These are phyloP conservation scores for Zophobas morio DNA, from an alignment of 1,140 invertebrate genomes.

Conservation along the genomic window DNA sequence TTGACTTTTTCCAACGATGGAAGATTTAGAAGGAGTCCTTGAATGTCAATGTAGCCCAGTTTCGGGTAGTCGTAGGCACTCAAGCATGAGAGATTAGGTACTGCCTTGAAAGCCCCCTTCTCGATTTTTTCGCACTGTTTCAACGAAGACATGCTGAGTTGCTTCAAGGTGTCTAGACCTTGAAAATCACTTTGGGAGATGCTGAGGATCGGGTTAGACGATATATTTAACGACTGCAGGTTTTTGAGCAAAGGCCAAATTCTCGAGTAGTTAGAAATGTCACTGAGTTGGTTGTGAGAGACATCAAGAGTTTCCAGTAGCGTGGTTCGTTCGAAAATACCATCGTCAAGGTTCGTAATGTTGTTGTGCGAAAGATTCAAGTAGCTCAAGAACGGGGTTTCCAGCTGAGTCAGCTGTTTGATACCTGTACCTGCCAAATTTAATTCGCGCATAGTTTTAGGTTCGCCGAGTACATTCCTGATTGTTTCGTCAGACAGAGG, in stretches of 20 bases:
- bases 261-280: constrained; percentile 70
- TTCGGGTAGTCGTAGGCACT: constrained; percentile 82
- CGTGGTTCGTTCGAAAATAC: constrained; percentile 83
- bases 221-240: constrained; percentile 81
- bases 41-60: constrained; percentile 86
- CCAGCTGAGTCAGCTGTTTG: constrained; percentile 76
- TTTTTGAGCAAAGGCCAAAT: constrained; percentile 79
- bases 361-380: constrained; percentile 89
- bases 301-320: constrained; percentile 84
- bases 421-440: constrained; percentile 88
- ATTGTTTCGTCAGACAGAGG: constrained; percentile 82
- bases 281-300: constrained; percentile 80
- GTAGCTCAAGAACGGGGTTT: constrained; percentile 87
- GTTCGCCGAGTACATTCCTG: constrained; percentile 84
- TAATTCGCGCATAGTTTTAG: constrained; percentile 87
- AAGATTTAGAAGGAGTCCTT: constrained; percentile 82
- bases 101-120: constrained; percentile 82
- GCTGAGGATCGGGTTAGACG: constrained; percentile 81
- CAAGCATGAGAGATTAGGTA: constrained; percentile 80
- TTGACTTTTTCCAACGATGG: constrained; percentile 80
- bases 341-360: constrained; percentile 76
- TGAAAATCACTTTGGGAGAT: constrained; percentile 83
- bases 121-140: constrained; percentile 82
- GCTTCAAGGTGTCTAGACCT: constrained; percentile 75
- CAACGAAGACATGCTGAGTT: constrained; percentile 79